Percentiles rank a stretch among this genome's conserved stretches.
Evolutionary conservation across 1,140 invertebrate species (phyloP).

Genomic region (Hormaphis cornu): DNA sequence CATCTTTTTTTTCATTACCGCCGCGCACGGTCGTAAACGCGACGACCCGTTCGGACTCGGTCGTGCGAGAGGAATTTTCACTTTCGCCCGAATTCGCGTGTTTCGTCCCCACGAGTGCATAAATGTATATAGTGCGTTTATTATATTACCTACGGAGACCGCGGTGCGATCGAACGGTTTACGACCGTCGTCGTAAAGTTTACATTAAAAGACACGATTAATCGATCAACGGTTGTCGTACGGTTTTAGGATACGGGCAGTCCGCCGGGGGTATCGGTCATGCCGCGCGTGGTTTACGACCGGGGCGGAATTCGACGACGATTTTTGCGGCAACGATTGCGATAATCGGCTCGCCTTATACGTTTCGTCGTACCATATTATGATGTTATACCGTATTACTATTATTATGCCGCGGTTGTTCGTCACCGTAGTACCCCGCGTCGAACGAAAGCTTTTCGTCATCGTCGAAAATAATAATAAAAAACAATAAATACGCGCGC

Average conservation of each 20-base stretch:
- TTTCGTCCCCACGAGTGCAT: no score
- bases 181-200: slow-evolving; percentile 3
- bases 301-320: not conserved
- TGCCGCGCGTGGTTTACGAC: slow-evolving; percentile 7
- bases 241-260: not conserved
- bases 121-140: no score
- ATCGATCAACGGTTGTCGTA: slow-evolving; percentile 7
- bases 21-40: no score
- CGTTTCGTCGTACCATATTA: no score
- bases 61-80: no score
- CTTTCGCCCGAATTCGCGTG: no score
- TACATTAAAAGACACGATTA: slow-evolving; percentile 28
- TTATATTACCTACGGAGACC: no score
- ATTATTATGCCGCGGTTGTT: not conserved
- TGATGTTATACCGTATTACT: no score
- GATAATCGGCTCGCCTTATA: not conserved
- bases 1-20: no score
- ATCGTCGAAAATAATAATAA: not conserved
- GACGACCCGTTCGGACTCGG: no score
- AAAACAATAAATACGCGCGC: not conserved
- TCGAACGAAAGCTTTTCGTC: slow-evolving; percentile 8
- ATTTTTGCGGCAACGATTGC: no score
- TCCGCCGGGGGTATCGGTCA: no score
- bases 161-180: not conserved
- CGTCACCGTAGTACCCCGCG: not conserved